These are phyloP conservation scores for Cabera pusaria DNA, from an alignment of 2,888 invertebrate genomes.

Conservation along the genomic window DNA sequence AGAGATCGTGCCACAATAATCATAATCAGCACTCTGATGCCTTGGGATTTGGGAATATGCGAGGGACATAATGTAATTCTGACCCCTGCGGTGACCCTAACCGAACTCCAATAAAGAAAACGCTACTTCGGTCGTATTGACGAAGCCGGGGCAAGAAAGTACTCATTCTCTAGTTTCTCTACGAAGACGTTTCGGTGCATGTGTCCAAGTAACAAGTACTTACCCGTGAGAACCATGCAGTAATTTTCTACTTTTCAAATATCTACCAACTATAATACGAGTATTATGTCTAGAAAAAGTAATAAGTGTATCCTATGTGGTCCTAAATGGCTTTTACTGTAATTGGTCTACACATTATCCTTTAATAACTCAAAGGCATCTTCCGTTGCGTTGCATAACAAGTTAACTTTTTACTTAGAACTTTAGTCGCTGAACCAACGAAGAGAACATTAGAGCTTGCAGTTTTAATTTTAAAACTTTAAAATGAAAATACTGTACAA, in stretches of 20 bases:
- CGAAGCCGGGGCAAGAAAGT: conserved; percentile 18
- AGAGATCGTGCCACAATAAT: conserved; percentile 61
- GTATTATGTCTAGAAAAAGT: conserved; percentile 25
- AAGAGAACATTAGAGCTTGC: conserved; percentile 12
- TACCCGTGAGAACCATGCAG: conserved; percentile 28
- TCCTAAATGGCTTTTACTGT: conserved; percentile 30
- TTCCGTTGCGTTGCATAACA: conserved; percentile 12
- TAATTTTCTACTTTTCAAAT: conserved; percentile 24
- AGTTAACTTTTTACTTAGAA: conserved; percentile 20
- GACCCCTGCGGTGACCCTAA: conserved; percentile 37
- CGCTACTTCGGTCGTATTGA: conserved; percentile 39
- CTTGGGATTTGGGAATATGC: conserved; percentile 56
- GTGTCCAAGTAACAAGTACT: conserved; percentile 21
- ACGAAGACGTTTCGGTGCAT: too few relatives aligned
- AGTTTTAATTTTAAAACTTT: conserved; percentile 18
- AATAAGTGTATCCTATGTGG: conserved; percentile 33
- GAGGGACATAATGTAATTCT: conserved; percentile 49
- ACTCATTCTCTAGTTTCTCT: too few relatives aligned
- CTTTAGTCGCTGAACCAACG: conserved; percentile 6
- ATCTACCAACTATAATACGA: conserved; percentile 12
- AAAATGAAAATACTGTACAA: conserved; percentile 13
- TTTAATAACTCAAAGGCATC: conserved; percentile 29
- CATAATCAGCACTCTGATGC: conserved; percentile 53
- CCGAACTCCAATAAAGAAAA: conserved; percentile 16
- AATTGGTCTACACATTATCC: conserved; percentile 26